Base-by-base conservation (phyloP, 1,140 invertebrate genomes). In the Musca vetustissima region DNA sequence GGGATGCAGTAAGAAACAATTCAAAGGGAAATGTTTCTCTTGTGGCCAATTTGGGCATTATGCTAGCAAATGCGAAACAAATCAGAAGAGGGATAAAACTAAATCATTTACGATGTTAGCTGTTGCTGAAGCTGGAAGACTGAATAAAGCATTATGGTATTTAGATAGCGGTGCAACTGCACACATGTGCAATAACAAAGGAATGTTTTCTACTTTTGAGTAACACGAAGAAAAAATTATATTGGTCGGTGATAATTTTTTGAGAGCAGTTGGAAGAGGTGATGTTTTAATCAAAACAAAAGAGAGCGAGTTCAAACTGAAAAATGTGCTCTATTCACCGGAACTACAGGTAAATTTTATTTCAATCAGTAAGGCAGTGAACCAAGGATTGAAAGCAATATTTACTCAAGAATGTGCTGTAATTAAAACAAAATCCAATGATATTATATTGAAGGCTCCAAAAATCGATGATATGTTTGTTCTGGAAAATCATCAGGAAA, bases 331-430 rank as follows among this genome's bases (percentile, higher is more conserved):
- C 25, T 73, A 71, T 67, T 71, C 73, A 22, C 71, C 72, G 19
- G 71, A 77, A 47, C 68, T 77, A 14, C 70, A 70, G 43, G 59
- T 64, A 2, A 73, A 77, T 71, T 66, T 74, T 36, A 50, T 75
- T 25, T 76, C 75, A 28, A 71, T 76, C 32, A 65, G 61, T 19
- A 75, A 70, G 70, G 73, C 74, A 19, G 61, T 70, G 13, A 66
- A 75, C 24, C 70, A 71, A 21, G 73, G 55, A 7, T 21, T 68
- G 11, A 49, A 25, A 22, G 55, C 59, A 1, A 49, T 15, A 1
- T 68, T 61, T 50, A 47, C 43, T 17, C 17, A 15, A 17, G 15
- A 49, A 4, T 48, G 14, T 21, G 67, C 55, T 15, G 28, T 21
- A 9, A 22, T 49, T 2, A 59, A 28, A 68, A 14, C 2, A n/a